These are phyloP conservation scores for Oriolus oriolus DNA, from an alignment of 2,113 vertebrate species.

Conservation along the genomic window DNA sequence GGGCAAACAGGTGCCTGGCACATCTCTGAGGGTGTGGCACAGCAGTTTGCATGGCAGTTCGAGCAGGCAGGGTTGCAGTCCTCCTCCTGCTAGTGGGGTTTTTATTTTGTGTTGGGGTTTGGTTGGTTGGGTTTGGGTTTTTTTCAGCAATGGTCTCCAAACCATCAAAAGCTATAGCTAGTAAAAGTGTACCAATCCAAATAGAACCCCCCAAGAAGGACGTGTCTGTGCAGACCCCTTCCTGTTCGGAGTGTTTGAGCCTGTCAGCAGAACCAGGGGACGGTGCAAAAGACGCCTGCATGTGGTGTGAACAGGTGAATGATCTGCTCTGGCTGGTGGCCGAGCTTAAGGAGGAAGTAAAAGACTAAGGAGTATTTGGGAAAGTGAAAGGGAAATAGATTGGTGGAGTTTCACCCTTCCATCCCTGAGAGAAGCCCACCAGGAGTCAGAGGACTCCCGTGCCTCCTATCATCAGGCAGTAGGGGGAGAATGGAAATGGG, in stretches of 20 bases:
- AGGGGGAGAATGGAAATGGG: neutral
- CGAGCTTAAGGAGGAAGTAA: neutral
- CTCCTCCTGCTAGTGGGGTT: too few species aligned
- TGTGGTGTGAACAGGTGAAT: neutral
- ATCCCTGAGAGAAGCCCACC: neutral
- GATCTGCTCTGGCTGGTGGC: neutral
- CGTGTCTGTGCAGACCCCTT: rapidly evolving
- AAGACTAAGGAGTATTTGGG: neutral
- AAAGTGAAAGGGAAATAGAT: neutral
- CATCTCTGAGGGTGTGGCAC: rapidly evolving
- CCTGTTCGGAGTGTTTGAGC: neutral
- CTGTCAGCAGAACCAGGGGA: neutral
- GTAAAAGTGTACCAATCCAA: neutral
- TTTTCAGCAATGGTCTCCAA: neutral
- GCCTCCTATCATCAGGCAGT: neutral
- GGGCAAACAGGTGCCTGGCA: neutral
- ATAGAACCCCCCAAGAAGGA: neutral
- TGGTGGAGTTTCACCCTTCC: neutral
- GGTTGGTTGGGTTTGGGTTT: neutral
- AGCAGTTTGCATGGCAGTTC: rapidly evolving
- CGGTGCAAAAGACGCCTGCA: rapidly evolving
- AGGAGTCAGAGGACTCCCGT: neutral
- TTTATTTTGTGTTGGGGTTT: neutral
- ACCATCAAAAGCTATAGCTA: neutral
- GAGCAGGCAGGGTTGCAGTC: neutral